These are phyloP conservation scores for Leptopilina myrica DNA, from an alignment of 2,888 invertebrate species.

Conservation along the genomic window DNA sequence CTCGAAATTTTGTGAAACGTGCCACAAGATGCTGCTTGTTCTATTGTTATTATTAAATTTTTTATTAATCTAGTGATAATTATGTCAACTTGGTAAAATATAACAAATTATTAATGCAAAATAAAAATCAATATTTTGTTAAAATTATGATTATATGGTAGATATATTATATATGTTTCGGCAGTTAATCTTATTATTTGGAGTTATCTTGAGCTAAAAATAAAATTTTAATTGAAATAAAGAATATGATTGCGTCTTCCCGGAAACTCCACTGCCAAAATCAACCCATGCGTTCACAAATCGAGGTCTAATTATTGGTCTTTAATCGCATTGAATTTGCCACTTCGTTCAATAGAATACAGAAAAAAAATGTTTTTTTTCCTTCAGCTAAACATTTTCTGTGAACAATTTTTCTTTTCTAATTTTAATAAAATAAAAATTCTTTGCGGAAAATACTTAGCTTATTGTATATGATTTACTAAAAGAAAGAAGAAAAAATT, in stretches of 20 bases:
- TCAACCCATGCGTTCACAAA: constrained; percentile 37
- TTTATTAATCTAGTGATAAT: neutral
- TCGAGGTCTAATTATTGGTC: constrained; percentile 18
- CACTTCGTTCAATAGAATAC: constrained; percentile 5
- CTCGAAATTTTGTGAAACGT: neutral
- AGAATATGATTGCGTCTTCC: constrained; percentile 13
- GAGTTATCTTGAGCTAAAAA: neutral
- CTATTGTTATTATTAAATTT: constrained; percentile 23
- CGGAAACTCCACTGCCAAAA: constrained; percentile 29
- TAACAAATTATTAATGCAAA: neutral
- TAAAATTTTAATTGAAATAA: neutral
- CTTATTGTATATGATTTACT: neutral
- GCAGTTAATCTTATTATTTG: neutral
- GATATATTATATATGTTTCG: constrained; percentile 1
- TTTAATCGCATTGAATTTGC: constrained; percentile 23
- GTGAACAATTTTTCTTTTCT: neutral
- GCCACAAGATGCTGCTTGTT: constrained; percentile 7
- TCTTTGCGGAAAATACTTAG: constrained; percentile 2
- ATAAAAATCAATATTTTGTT: neutral
- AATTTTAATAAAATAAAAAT: neutral
- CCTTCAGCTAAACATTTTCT: neutral
- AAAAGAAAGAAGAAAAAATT: neutral
- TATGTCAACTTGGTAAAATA: neutral
- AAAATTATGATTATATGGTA: neutral
- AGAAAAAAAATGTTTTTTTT: neutral